Evolutionary conservation across 2,797 vertebrate genomes (phyloP).

Genomic region (Cyclura pinguis): DNA sequence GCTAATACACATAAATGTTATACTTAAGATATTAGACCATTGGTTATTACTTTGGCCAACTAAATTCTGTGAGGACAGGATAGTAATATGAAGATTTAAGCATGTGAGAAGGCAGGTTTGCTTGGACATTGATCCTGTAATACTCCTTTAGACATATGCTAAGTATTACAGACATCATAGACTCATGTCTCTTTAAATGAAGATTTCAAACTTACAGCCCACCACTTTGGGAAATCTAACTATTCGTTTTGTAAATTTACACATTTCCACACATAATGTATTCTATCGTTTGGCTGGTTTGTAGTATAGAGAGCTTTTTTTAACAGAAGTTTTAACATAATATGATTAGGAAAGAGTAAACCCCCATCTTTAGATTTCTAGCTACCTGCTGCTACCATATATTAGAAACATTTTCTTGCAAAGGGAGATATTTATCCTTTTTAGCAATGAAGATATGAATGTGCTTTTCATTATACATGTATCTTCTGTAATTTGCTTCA

Average conservation of each 20-base stretch:
- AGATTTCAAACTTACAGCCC: constrained; percentile 84
- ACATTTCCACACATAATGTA: fast-evolving
- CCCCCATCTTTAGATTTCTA: not conserved
- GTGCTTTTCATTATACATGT: not conserved
- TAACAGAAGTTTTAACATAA: not conserved
- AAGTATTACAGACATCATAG: constrained; percentile 84
- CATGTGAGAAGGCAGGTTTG: constrained; percentile 80
- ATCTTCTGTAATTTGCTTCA: not conserved
- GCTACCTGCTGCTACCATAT: not conserved
- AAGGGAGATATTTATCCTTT: not conserved
- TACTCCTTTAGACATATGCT: constrained; percentile 89
- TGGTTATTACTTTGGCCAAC: not conserved
- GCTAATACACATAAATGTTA: not conserved
- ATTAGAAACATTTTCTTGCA: not conserved
- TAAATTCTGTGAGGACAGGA: not conserved
- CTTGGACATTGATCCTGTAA: constrained; percentile 87
- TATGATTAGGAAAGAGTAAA: not conserved
- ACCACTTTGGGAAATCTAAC: constrained; percentile 79
- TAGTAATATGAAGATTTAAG: constrained; percentile 45
- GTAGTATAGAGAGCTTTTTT: not conserved
- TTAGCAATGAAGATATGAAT: not conserved
- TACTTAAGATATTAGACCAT: not conserved
- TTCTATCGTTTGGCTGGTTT: not conserved
- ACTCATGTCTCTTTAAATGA: constrained; percentile 92
- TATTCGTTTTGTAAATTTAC: constrained; percentile 82